Conservation (phyloP, 2,888 invertebrate genomes). For the Silvanus unidentatus region DNA sequence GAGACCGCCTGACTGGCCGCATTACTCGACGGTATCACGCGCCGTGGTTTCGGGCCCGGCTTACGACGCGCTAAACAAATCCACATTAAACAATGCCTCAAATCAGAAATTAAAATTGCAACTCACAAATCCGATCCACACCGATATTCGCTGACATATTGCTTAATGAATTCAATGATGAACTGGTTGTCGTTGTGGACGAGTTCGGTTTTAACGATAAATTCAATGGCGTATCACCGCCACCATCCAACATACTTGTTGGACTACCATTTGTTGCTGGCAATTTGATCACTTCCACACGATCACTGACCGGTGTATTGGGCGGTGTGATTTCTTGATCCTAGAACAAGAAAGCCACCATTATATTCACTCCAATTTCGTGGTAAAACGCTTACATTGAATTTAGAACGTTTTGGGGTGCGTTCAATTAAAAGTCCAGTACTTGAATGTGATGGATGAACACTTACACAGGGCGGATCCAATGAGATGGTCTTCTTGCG, state of each 20-base stretch:
- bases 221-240: slow-evolving; percentile 73
- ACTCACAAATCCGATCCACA: slow-evolving; percentile 53
- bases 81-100: slow-evolving; percentile 4
- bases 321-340: slow-evolving; percentile 35
- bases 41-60: slow-evolving; percentile 64
- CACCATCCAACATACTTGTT: slow-evolving; percentile 48
- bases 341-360: slow-evolving; percentile 21
- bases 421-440: slow-evolving; percentile 49
- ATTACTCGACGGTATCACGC: slow-evolving; percentile 51
- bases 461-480: slow-evolving; percentile 64
- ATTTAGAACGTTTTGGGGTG: slow-evolving; percentile 43
- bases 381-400: slow-evolving; percentile 33
- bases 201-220: slow-evolving; percentile 69
- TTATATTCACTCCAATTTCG: background rate
- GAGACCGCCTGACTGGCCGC: slow-evolving; percentile 51
- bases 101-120: background rate
- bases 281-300: slow-evolving; percentile 77
- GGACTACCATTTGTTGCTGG: slow-evolving; percentile 57
- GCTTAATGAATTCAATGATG: slow-evolving; percentile 55
- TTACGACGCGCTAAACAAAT: slow-evolving; percentile 62
- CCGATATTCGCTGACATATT: slow-evolving; percentile 51
- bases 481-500: slow-evolving; percentile 84
- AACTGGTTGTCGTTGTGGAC: slow-evolving; percentile 40
- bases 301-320: slow-evolving; percentile 51
- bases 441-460: slow-evolving; percentile 49